Evolutionary conservation across 2,113 vertebrate genomes (phyloP), one percentile per base, ranked within the genome.

Genomic region (Oryzias melastigma): DNA sequence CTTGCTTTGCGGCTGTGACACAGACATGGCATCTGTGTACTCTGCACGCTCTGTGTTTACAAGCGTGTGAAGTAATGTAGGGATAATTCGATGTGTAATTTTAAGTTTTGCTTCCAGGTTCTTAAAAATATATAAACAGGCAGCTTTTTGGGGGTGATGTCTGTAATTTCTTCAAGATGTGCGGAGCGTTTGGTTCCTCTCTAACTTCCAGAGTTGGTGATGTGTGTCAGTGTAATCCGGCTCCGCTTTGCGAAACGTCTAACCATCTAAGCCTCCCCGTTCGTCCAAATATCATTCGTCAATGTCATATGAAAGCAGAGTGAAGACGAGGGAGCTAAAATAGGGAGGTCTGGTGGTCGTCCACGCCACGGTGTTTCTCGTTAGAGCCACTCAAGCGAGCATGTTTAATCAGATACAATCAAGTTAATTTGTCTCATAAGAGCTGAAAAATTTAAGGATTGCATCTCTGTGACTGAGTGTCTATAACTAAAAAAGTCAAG

Each of bases 141-240:
- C 71, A 58, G 68, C 60, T 70, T 88, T 87, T 71, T 46, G 70
- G 68, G 69, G 78, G 70, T 80, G 73, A 87, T 86, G 82, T 75
- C 58, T 75, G 61, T 88, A 83, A 90, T 90, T 82, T 89, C 83
- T 91, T 90, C 88, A 91, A 92, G 88, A 91, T 91, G 89, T 85
- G 66, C 79, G 53, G 29, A 77, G 75, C 77, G 77, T 82, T 85
- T 82, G 70, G 74, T 77, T 84, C 75, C 50, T 77, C 63, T 62
- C 60, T 60, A 79, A 75, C 83, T 65, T 78, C 60, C 64, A 78
- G 64, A 66, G 67, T 72, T 64, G 71, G 73, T 77, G 81, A 73
- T 85, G 80, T 89, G 81, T 82, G 81, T 87, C 85, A 55, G 46
- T 77, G 74, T 82, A 88, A 84, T 86, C 74, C 79, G 15, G 79